Conservation (phyloP, 2,797 vertebrate species). For the Falco cherrug region DNA sequence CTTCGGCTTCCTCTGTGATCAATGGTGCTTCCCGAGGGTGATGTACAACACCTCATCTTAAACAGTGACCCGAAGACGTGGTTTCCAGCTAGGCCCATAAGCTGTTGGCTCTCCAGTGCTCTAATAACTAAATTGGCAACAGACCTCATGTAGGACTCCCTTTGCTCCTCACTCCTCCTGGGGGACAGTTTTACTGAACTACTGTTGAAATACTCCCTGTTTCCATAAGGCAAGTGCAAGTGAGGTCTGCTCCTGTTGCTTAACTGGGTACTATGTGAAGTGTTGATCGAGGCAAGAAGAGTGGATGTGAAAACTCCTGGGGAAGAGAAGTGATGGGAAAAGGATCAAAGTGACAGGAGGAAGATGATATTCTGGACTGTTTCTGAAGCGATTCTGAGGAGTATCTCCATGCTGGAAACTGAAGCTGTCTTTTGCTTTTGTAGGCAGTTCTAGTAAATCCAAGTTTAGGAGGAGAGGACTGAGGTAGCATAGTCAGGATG, state of each 20-base stretch:
- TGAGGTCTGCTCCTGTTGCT: neutral
- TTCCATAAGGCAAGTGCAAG: neutral
- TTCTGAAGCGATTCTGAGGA: neutral
- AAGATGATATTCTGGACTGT: neutral
- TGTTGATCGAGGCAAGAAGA: neutral
- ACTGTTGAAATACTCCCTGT: neutral
- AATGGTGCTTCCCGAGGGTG: neutral
- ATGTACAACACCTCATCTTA: neutral
- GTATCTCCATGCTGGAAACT: neutral
- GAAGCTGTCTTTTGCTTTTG: neutral
- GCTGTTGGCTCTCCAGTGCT: neutral
- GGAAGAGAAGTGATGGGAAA: neutral
- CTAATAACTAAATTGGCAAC: neutral
- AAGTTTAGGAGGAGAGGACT: neutral
- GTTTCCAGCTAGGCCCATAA: neutral
- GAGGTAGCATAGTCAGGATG: neutral
- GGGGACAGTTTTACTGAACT: neutral
- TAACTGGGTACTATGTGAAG: neutral
- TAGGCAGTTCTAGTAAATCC: neutral
- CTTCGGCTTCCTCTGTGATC: neutral
- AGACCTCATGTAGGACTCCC: neutral
- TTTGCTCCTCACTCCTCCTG: neutral
- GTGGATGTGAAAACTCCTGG: neutral
- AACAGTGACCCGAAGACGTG: neutral
- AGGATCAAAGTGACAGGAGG: neutral